A percentile compares a stretch with the other conserved stretches of the same genome.
These are phyloP conservation scores for Pycnonotus jocosus DNA, from an alignment of 2,113 vertebrate species.

Conservation along the genomic window DNA sequence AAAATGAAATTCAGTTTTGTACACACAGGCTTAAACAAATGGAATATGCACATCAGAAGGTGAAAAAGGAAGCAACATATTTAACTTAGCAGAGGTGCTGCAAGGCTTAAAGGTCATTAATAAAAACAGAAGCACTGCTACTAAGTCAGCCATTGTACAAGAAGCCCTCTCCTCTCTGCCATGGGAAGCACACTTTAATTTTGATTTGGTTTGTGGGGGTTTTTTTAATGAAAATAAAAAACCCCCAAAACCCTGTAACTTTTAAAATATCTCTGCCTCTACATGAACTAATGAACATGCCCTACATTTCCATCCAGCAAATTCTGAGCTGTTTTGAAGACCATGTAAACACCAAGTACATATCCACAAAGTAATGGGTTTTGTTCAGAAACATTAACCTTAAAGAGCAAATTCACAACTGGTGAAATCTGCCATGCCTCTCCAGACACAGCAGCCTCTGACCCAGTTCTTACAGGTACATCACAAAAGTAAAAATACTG, in stretches of 20 bases:
- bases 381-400: not conserved
- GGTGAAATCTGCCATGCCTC: not conserved
- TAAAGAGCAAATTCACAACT: not conserved
- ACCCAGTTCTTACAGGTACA: not conserved
- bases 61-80: not conserved
- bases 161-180: not conserved
- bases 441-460: not conserved
- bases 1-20: not conserved
- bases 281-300: not conserved
- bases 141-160: not conserved
- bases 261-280: not conserved
- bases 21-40: not conserved
- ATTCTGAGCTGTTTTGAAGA: not conserved
- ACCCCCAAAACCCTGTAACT: not conserved
- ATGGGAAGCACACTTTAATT: not conserved
- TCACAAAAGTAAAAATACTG: not conserved
- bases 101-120: not conserved
- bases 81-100: not conserved
- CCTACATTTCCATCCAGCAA: not conserved
- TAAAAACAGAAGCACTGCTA: not conserved
- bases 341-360: not conserved
- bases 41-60: not conserved
- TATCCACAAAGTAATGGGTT: not conserved
- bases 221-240: not conserved
- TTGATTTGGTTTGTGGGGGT: not conserved